Conservation (phyloP, 2,888 invertebrate genomes). For the Chorisops tibialis region DNA sequence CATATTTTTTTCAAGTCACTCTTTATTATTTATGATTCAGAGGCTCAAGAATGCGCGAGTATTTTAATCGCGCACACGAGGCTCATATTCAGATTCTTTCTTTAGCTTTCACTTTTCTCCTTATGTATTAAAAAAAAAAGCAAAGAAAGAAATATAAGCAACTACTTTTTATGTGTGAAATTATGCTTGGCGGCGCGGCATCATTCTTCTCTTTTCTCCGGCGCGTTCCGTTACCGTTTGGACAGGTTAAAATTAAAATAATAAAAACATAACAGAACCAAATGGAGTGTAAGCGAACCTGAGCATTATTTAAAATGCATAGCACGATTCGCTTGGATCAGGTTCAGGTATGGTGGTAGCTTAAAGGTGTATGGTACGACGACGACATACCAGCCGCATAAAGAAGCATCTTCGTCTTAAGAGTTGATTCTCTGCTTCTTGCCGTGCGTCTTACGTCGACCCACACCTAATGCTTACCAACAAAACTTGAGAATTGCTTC, state of each 20-base stretch:
- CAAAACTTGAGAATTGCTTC: no score
- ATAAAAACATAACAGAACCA: neutral
- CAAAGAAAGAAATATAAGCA: neutral
- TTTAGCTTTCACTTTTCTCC: constrained; percentile 30
- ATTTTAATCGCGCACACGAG: no score
- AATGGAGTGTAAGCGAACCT: neutral
- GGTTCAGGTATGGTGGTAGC: neutral
- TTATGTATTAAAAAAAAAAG: neutral
- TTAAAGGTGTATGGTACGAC: neutral
- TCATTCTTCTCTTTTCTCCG: neutral
- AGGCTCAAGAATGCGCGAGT: no score
- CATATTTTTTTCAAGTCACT: no score
- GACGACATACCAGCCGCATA: no score
- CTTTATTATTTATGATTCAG: no score
- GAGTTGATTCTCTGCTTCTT: no score
- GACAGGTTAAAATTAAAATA: neutral
- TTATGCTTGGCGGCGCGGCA: neutral
- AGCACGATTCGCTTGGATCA: neutral
- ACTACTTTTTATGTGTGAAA: constrained; percentile 6
- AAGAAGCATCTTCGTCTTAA: no score
- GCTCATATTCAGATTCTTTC: constrained; percentile 26
- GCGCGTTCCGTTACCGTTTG: neutral
- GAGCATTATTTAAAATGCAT: neutral
- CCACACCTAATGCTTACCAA: no score
- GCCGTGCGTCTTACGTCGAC: no score